These are phyloP conservation scores for Apeira syringaria DNA, from an alignment of 2,888 invertebrate species.

Conservation along the genomic window DNA sequence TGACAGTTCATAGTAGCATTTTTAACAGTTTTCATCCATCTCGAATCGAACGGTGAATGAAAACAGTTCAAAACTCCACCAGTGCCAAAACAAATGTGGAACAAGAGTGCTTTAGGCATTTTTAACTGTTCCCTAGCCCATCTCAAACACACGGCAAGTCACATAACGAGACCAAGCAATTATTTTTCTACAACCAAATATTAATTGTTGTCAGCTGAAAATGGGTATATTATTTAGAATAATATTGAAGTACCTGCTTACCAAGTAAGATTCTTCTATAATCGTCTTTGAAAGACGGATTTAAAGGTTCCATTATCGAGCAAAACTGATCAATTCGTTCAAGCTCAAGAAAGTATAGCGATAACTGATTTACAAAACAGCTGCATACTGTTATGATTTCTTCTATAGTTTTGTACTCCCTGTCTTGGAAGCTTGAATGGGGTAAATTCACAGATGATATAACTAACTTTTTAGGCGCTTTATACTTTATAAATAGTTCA, in stretches of 20 bases:
- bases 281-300: constrained; percentile 62
- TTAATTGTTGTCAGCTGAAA: too few species aligned
- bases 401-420: constrained; percentile 49
- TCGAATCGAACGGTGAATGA: too few species aligned
- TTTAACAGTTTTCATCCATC: too few species aligned
- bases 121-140: too few species aligned
- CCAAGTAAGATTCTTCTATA: constrained; percentile 67
- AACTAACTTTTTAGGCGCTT: constrained; percentile 44
- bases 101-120: too few species aligned
- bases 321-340: constrained; percentile 59
- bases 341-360: constrained; percentile 59
- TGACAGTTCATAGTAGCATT: too few species aligned
- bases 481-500: constrained; percentile 53
- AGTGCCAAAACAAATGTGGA: too few species aligned
- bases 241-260: constrained; percentile 21
- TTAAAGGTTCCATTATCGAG: constrained; percentile 61
- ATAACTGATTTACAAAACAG: constrained; percentile 46
- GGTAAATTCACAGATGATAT: constrained; percentile 53
- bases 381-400: constrained; percentile 47
- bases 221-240: too few species aligned
- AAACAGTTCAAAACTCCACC: too few species aligned
- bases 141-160: too few species aligned
- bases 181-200: too few species aligned
- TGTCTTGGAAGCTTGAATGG: constrained; percentile 48
- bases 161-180: too few species aligned